Base-by-base conservation (phyloP, 2,888 invertebrate genomes). In the Abrostola triplasia region DNA sequence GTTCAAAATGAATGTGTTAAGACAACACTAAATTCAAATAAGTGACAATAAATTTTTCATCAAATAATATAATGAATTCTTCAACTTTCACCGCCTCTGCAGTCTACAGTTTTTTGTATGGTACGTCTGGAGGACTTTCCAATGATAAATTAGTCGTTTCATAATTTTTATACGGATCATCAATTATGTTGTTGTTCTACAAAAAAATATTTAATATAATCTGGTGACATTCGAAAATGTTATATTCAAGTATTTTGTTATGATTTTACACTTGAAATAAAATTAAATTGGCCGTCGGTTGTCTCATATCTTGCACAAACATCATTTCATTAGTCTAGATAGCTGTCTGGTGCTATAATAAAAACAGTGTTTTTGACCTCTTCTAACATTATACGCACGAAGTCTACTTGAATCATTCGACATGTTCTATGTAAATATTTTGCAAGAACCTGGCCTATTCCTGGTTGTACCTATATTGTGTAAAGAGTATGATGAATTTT, bases 91-190 rank as follows among this genome's bases (percentile, higher is more conserved):
- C 67, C 73, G 66, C 70, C 67, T 81, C 76, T 74, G 73, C 67
- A 79, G 77, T 82, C 77, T 79, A 72, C 67, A 51, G 59, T 76
- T 79, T 73, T 79, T 79, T 74, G 67, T 78, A 64, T 64, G 63
- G 36, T 76, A 56, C 68, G 85, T 86, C 86, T 87, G 82, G 86
- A 88, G 86, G 87, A 82, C 85, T 85, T 85, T 81, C 72, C 70
- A 83, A 86, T 88, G 86, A 89, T 90, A 90, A 88, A 89, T 85
- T 84, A 81, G 67, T 63, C 74, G 71, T 81, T 80, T 87, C 65
- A 80, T 81, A 65, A 76, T 74, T 66, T 76, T 84, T 74, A 81
- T 81, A 75, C 51, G 76, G 50, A 44, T 70, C 70, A 82, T 85
- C 64, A 79, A 74, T 80, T 77, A 68, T 69, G 42, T 69, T 61